Base-by-base conservation (phyloP, 2,113 vertebrate species). In the Illadopsis cleaveri region DNA sequence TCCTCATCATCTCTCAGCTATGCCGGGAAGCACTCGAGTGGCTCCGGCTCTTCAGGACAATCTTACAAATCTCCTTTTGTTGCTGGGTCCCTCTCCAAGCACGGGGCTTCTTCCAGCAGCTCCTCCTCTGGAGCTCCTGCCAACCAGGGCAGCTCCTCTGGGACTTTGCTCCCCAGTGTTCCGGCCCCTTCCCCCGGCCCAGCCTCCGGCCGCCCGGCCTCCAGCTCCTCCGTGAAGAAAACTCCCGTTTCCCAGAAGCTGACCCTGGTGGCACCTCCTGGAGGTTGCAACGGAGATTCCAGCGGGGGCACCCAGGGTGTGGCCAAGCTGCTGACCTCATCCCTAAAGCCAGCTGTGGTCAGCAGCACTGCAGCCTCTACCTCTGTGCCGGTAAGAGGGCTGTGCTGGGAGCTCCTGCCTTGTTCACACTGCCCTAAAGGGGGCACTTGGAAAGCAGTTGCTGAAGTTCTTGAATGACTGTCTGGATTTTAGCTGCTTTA, bases 311-410 rank as follows among this genome's bases (percentile, higher is more conserved):
- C 98, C 13, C 98, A 98, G 94, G 98, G 98, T 4, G 98, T 99
- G 78, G 98, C 98, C 79, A 98, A 99, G 86, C 45, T 99, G 80
- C 80, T 99, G 92, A 99, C 98, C n/a, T 98, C 98, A 33, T 98
- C 98, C 57, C 96, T 98, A 48, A 98, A 98, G 80, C 98, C 98
- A 28, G 89, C 97, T 20, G 95, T 94, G 45, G 98, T 97, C 58
- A 98, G 97, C 96, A 98, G 96, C 94, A 62, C 98, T 2, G 58
- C 97, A 27, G 96, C 98, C 45, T 96, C 98, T 95, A 97, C 98
- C 84, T 98, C 98, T 87, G 96, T 98, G 93, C 97, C 98, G 95
- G 98, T 99, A 96, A 99, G 98, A 96, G 51, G 53, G 47, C 42
- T 31, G n/a, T 42, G 60, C 82, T 48, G 47, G 44, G 25, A 17